A percentile compares a stretch with the other conserved stretches of the same genome.
Evolutionary conservation across 2,888 invertebrate genomes (phyloP).

Genomic region (Augochlorella aurata): DNA sequence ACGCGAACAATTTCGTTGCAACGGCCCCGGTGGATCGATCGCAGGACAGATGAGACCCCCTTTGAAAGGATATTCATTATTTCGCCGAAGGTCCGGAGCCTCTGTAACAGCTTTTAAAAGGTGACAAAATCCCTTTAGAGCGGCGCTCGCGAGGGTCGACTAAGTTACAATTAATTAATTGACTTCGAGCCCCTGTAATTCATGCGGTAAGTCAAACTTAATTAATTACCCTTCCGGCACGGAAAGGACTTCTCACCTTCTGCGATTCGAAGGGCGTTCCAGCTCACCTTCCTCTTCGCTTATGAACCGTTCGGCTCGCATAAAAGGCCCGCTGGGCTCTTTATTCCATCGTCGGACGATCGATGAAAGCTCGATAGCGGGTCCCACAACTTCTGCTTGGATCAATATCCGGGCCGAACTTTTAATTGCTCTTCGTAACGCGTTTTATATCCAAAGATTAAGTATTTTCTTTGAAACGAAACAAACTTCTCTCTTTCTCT

Average conservation of each 20-base stretch:
- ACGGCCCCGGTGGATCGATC: slow-evolving; percentile 33
- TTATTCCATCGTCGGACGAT: background rate
- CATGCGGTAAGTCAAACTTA: slow-evolving; percentile 80
- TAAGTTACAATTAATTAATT: slow-evolving; percentile 81
- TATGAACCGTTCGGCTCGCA: slow-evolving; percentile 19
- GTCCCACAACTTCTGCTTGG: background rate
- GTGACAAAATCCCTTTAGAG: slow-evolving; percentile 77
- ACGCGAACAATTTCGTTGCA: background rate
- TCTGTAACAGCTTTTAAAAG: slow-evolving; percentile 73
- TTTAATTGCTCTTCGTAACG: background rate
- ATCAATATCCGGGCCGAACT: background rate
- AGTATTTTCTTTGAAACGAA: too few species aligned
- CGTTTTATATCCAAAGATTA: background rate
- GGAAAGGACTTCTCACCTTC: slow-evolving; percentile 52
- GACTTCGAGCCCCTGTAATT: slow-evolving; percentile 77
- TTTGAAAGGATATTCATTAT: slow-evolving; percentile 59
- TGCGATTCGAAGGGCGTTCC: slow-evolving; percentile 47
- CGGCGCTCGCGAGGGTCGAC: slow-evolving; percentile 66
- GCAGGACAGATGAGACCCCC: slow-evolving; percentile 15
- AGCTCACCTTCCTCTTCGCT: slow-evolving; percentile 28
- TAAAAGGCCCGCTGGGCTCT: slow-evolving; percentile 7
- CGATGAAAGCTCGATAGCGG: background rate
- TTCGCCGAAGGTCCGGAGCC: slow-evolving; percentile 35
- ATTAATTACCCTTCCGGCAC: slow-evolving; percentile 75
- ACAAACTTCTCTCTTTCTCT: too few species aligned